These are phyloP conservation scores for Hypomecis punctinalis DNA, from an alignment of 2,888 invertebrate species.

Conservation along the genomic window DNA sequence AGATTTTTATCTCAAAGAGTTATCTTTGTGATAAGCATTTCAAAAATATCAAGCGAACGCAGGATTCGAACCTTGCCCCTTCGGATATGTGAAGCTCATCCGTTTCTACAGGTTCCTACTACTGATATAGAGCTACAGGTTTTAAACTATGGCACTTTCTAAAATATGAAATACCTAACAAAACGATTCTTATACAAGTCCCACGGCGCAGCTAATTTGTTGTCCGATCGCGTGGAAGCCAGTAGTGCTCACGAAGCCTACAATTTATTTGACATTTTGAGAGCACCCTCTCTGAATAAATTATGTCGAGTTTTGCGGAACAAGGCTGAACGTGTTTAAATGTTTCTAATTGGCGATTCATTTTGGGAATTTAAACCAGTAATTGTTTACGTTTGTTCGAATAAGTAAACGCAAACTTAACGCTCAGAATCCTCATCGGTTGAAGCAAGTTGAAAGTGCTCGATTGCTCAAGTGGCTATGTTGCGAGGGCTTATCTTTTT, in stretches of 20 bases:
- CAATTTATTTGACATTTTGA: conserved; percentile 35
- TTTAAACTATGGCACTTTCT: background rate
- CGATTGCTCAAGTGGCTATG: background rate
- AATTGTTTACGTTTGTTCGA: conserved; percentile 18
- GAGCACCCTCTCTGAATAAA: conserved; percentile 32
- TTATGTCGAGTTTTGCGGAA: conserved; percentile 27
- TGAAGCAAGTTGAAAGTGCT: background rate
- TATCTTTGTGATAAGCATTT: no score
- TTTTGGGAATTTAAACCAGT: conserved; percentile 29
- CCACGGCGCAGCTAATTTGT: conserved; percentile 27
- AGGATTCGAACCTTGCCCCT: no score
- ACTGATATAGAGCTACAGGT: background rate
- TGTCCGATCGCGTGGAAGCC: conserved; percentile 27
- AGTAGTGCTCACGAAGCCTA: conserved; percentile 22
- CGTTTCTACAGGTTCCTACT: no score
- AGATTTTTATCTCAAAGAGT: no score
- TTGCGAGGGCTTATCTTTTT: background rate
- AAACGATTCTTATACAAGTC: conserved; percentile 10
- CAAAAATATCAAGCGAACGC: no score
- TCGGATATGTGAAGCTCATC: no score
- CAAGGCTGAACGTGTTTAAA: conserved; percentile 32
- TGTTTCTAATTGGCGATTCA: conserved; percentile 32
- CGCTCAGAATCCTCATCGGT: background rate
- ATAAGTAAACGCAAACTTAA: conserved; percentile 6
- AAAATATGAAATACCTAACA: conserved; percentile 8